These are phyloP conservation scores for Drosophila tripunctata DNA, from an alignment of 2,888 invertebrate species.

Conservation along the genomic window DNA sequence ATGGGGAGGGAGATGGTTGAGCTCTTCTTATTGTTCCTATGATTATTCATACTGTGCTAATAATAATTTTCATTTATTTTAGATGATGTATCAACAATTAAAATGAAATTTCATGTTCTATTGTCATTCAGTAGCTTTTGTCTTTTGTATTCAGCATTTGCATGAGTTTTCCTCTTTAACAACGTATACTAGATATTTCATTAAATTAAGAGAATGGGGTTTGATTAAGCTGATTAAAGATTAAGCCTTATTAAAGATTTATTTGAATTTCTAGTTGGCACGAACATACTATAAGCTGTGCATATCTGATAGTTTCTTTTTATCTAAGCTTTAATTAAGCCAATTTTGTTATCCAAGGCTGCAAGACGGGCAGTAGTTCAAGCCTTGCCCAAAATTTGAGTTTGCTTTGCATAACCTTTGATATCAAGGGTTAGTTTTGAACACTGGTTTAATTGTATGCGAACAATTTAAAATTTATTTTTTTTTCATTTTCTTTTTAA, in stretches of 20 bases:
- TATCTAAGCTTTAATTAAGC: too few species aligned
- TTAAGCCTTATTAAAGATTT: background rate
- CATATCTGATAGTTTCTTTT: background rate
- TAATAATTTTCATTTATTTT: slow-evolving; percentile 14
- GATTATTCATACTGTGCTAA: background rate
- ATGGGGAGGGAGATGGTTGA: too few species aligned
- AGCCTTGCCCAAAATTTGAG: too few species aligned
- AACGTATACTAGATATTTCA: background rate
- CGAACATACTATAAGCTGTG: background rate
- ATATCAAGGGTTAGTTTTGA: too few species aligned
- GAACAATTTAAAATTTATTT: too few species aligned
- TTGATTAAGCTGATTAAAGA: background rate
- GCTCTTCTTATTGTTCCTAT: slow-evolving; percentile 8
- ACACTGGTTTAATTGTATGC: too few species aligned
- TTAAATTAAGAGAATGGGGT: background rate
- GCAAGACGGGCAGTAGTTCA: too few species aligned
- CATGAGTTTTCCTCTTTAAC: slow-evolving; percentile 1
- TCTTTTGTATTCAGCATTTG: background rate
- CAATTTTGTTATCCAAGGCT: too few species aligned
- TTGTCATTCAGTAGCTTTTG: background rate
- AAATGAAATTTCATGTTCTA: background rate
- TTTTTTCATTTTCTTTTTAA: too few species aligned
- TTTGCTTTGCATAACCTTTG: too few species aligned
- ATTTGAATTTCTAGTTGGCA: background rate
- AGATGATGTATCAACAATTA: background rate